Evolutionary conservation across 1,140 invertebrate species (phyloP).

Genomic region (Parapsyche elsis): DNA sequence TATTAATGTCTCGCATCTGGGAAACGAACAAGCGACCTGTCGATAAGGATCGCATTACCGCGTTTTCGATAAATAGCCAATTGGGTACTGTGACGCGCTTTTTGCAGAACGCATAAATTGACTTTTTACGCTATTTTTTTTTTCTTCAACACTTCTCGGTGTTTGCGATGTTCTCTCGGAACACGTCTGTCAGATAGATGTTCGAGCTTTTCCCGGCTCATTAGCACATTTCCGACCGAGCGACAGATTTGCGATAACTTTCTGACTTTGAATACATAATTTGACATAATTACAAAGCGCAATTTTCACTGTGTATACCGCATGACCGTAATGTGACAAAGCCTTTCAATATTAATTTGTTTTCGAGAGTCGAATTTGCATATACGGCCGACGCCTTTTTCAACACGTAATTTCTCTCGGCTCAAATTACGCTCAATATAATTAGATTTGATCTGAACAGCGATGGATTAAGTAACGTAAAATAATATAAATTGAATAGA

Average conservation of each 20-base stretch:
- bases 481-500: no score
- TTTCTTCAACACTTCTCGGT: not conserved
- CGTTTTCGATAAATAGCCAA: conserved; percentile 27
- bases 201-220: not conserved
- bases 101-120: not conserved
- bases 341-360: conserved; percentile 17
- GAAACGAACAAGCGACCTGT: not conserved
- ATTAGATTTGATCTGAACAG: no score
- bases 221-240: not conserved
- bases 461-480: no score
- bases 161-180: not conserved
- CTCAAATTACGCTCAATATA: no score
- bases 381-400: not conserved
- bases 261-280: conserved; percentile 25
- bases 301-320: not conserved
- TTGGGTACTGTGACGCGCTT: no score
- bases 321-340: conserved; percentile 14
- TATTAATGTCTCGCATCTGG: conserved; percentile 25
- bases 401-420: not conserved
- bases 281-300: conserved; percentile 31
- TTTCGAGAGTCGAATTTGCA: not conserved
- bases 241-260: conserved; percentile 16
- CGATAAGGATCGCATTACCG: conserved; percentile 31
- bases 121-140: conserved; percentile 4
- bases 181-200: not conserved